Evolutionary conservation across 2,888 invertebrate species (phyloP), one percentile per base, ranked within the genome.

Genomic region (Andrena flavipes): DNA sequence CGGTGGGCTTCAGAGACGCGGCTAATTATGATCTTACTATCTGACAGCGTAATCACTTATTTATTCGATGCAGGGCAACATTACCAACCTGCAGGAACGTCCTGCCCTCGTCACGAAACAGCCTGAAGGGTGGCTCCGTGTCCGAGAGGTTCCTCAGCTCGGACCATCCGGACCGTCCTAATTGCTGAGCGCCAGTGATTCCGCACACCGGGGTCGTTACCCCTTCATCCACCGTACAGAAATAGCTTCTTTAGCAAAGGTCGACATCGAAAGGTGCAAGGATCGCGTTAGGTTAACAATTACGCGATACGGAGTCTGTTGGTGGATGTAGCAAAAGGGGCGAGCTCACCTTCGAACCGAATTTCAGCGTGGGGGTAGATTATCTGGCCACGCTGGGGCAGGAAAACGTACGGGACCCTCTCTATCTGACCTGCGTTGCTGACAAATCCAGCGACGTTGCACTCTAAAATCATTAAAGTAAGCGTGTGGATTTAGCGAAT

Each of bases 321-420:
- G 7, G 2, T 1, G 0, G 16, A 10, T 23, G 3, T 2, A 33
- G 23, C 29, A 5, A 51, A 42, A 30, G 6, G 16, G 35, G 26
- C 8, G 23, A 10, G 56, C 35, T 69, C 94, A 97, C 97, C 97
- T 94, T 96, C 95, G 94, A 98, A 97, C 90, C 96, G 96, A 91
- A 98, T 97, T 95, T 98, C 97, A 90, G 96, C 96, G 85, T 97
- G 97, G 1, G 98, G 98, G 94, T 98, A 97, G 89, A 98, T 97
- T 88, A 98, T 97, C 94, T 98, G 98, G 60, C 97, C 97, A 92
- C 97, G 97, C 84, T 97, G 95, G 23, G 98, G 98, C 87, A 98
- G 94, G 93, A 97, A 98, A 26, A 98, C 97, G 93, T 97, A 97
- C 29, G 98, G 98, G 88, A 98, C 97, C 92, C 96, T 96, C 93